Evolutionary conservation across 1,140 invertebrate species (phyloP), one percentile per base, ranked within the genome.

Genomic region (Eurosta solidaginis): DNA sequence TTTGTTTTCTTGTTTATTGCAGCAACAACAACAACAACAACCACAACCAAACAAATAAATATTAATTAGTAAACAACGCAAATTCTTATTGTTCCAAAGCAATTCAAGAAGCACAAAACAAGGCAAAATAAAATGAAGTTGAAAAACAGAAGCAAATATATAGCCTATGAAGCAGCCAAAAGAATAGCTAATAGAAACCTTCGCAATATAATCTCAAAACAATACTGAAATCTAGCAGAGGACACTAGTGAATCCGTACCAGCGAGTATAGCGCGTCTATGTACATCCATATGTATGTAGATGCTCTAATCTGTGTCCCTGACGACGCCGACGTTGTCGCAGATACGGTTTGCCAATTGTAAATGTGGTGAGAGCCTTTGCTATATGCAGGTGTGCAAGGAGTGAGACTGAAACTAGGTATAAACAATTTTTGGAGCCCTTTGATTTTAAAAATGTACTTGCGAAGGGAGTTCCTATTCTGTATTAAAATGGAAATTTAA

Each of bases 111-210:
- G n/a, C 33, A 40, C 20, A 68, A 68, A 40, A 40, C 27, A 1
- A 63, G 36, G 29, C 10, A 63, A 63, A 33, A 12, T 10, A 36
- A 68, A 68, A 17, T 7, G 5, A 68, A 42, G 33, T 20, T 20
- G 36, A 42, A 9, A 68, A 40, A 10, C 59, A n/a, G n/a, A n/a
- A n/a, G n/a, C n/a, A n/a, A n/a, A n/a, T n/a, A 20, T 68, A 6
- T 10, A 68, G n/a, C 33, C 40, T 40, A 40, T 6, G 36, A 68
- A 68, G 40, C 33, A 20, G 59, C 10, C n/a, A 68, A 68, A n/a
- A 63, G 54, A 68, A 68, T n/a, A n/a, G n/a, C n/a, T n/a, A 52
- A 52, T 20, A 68, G 36, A 68, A 68, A 68, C 59, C 59, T 40
- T 1, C 59, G 6, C 59, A 68, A 36, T 12, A 68, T 33, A 68